These are phyloP conservation scores for Amphiura filiformis DNA, from an alignment of 35 echinoderm and acorn worm genomes.

Conservation along the genomic window DNA sequence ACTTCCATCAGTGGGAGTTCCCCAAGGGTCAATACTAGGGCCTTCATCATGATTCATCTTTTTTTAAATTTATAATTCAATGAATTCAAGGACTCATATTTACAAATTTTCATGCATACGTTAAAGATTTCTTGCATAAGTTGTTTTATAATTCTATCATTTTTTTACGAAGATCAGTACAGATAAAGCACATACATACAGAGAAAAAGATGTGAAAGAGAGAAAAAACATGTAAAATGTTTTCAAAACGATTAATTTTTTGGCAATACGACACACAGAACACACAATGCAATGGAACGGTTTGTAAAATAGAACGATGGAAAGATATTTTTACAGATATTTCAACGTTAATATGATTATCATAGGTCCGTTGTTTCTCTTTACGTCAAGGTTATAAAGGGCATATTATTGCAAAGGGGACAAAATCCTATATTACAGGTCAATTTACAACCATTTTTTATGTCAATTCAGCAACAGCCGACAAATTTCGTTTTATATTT, in stretches of 20 bases:
- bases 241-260: background rate
- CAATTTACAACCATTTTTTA: too few species aligned
- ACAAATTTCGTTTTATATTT: too few species aligned
- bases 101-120: slow-evolving; percentile 8
- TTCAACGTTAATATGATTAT: background rate
- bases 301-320: background rate
- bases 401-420: slow-evolving; percentile 3
- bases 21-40: too few species aligned
- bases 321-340: background rate
- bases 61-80: background rate
- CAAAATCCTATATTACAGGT: too few species aligned
- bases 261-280: background rate
- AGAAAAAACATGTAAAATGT: background rate
- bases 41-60: background rate
- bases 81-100: background rate
- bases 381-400: background rate
- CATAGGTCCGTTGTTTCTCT: background rate
- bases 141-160: background rate
- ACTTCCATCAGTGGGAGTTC: background rate
- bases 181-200: background rate
- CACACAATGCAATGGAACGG: background rate
- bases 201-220: background rate
- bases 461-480: too few species aligned
- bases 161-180: background rate
- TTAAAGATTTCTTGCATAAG: background rate